Evolutionary conservation across 2,113 vertebrate genomes (phyloP).

Genomic region (Carassius carassius): DNA sequence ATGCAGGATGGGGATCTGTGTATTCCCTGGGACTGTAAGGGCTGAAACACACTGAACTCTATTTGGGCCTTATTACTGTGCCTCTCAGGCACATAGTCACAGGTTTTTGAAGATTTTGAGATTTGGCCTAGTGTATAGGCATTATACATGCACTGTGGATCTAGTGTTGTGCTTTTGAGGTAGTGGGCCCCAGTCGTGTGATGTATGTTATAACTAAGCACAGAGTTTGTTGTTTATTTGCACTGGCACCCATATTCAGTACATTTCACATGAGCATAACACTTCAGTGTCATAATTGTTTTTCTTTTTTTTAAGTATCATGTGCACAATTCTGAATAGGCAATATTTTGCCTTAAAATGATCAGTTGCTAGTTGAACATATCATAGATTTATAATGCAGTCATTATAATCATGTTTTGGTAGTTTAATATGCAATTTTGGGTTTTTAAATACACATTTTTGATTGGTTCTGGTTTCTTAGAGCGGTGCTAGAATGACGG

Average conservation of each 20-base stretch:
- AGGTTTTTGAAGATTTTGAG: background rate
- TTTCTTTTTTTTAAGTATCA: background rate
- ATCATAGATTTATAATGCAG: background rate
- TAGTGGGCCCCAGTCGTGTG: background rate
- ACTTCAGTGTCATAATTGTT: too few relatives aligned
- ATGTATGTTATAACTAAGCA: background rate
- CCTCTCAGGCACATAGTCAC: background rate
- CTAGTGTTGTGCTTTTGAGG: background rate
- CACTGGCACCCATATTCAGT: background rate
- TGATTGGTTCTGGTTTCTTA: background rate
- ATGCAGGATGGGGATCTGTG: conserved; percentile 94
- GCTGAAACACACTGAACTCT: conserved; percentile 62
- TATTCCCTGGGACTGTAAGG: conserved; percentile 96
- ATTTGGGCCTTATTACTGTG: background rate
- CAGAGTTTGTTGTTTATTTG: background rate
- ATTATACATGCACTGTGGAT: conserved; percentile 33
- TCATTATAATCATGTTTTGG: background rate
- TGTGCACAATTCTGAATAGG: background rate
- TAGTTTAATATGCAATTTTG: background rate
- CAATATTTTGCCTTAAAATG: background rate
- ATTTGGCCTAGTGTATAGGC: conserved; percentile 9
- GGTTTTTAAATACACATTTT: too few relatives aligned
- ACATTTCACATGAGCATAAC: background rate
- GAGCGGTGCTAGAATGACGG: background rate
- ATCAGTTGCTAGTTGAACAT: background rate